Conservation (phyloP, 2,113 vertebrate genomes). For the Vulpes vulpes region DNA sequence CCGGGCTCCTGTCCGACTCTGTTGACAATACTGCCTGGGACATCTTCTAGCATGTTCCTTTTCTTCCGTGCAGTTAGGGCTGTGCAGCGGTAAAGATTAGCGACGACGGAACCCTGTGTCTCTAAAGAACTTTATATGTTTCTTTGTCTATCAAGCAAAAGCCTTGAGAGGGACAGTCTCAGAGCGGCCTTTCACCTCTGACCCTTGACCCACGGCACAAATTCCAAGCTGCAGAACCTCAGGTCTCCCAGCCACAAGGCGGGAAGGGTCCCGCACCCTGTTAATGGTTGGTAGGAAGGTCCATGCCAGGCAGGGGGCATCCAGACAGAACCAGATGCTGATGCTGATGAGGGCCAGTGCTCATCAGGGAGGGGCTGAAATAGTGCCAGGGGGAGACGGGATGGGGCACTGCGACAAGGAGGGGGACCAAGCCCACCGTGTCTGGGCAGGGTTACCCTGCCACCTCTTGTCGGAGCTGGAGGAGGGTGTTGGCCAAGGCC, state of each 20-base stretch:
- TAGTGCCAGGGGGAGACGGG: rapidly evolving
- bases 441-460: neutral
- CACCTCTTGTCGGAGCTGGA: neutral
- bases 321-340: neutral
- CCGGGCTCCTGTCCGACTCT: neutral
- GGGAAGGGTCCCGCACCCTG: neutral
- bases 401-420: neutral
- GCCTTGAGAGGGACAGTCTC: neutral
- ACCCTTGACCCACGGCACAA: too few relatives aligned
- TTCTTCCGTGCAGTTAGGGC: neutral
- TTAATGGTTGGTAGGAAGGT: neutral
- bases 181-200: neutral
- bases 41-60: neutral
- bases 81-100: neutral
- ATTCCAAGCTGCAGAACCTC: neutral
- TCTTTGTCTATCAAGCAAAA: neutral
- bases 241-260: neutral
- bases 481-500: rapidly evolving
- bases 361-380: neutral
- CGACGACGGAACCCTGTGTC: too few relatives aligned
- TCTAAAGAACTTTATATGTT: too few relatives aligned
- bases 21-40: neutral
- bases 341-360: neutral
- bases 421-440: neutral
- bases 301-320: neutral